A percentile compares a stretch with the other conserved stretches of the same genome.
Conservation (phyloP, 2,113 vertebrate species). For the Podarcis raffonei region DNA sequence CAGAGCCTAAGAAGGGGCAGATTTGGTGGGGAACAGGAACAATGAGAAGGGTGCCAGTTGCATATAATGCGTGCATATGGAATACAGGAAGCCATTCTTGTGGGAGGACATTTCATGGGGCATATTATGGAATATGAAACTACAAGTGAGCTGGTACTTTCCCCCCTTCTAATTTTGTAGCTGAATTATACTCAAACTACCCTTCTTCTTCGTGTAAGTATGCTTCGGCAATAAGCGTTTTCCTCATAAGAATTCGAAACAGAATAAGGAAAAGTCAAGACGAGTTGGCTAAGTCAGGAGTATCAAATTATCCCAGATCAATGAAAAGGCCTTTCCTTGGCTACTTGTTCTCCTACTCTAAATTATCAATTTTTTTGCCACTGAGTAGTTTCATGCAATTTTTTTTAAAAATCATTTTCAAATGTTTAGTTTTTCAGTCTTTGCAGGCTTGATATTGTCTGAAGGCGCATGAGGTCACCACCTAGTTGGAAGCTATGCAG, state of each 20-base stretch:
- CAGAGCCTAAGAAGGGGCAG: not conserved
- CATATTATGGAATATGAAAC: not conserved
- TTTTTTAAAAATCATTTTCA: not conserved
- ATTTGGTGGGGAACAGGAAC: not conserved
- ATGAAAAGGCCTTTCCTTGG: not conserved
- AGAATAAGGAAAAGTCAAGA: not conserved
- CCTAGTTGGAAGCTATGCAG: too few relatives aligned
- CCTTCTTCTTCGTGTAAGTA: not conserved
- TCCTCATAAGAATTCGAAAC: not conserved
- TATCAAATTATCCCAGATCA: not conserved
- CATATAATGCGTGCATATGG: not conserved
- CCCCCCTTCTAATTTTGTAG: not conserved
- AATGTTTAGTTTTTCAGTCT: not conserved
- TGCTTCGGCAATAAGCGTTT: not conserved
- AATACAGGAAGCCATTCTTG: not conserved
- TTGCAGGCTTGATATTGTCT: not conserved
- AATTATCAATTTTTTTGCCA: not conserved
- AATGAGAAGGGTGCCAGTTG: not conserved
- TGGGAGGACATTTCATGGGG: not conserved
- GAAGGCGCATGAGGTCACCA: too few relatives aligned
- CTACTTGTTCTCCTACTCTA: not conserved
- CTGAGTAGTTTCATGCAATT: not conserved
- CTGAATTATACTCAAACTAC: not conserved
- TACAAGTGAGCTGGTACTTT: not conserved
- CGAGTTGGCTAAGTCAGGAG: not conserved